These are phyloP conservation scores for Drosophila meridionalis DNA, from an alignment of 2,888 invertebrate genomes.

Conservation along the genomic window DNA sequence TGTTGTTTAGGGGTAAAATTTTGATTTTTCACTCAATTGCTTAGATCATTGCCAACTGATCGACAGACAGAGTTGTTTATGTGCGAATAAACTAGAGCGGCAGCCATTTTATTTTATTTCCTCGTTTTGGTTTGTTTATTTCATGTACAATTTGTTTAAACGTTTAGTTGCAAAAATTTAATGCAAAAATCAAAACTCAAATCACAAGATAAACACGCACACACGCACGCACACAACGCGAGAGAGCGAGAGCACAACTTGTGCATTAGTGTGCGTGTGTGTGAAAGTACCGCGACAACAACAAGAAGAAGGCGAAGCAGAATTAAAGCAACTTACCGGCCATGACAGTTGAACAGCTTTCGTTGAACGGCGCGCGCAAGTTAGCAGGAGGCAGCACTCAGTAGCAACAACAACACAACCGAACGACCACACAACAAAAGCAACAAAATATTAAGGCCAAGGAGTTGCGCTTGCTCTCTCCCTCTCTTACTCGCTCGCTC, in stretches of 20 bases:
- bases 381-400: slow-evolving; percentile 54
- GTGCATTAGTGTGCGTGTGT: not conserved
- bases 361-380: slow-evolving; percentile 70
- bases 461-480: slow-evolving; percentile 59
- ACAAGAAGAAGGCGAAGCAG: slow-evolving; percentile 31
- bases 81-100: slow-evolving; percentile 25
- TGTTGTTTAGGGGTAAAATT: slow-evolving; percentile 1
- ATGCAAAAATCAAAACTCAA: slow-evolving; percentile 24
- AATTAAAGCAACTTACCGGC: slow-evolving; percentile 88
- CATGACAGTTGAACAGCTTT: slow-evolving; percentile 88
- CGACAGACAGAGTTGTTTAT: slow-evolving; percentile 17
- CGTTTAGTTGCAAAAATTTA: slow-evolving; percentile 26
- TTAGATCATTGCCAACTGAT: slow-evolving; percentile 62
- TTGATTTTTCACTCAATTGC: slow-evolving; percentile 36
- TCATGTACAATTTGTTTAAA: slow-evolving; percentile 53
- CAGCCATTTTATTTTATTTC: slow-evolving; percentile 6
- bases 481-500: not conserved
- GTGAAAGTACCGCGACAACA: slow-evolving; percentile 25
- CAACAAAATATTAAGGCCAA: slow-evolving; percentile 61
- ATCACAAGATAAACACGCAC: slow-evolving; percentile 5
- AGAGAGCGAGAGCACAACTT: not conserved
- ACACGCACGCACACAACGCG: not conserved
- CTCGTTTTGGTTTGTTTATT: slow-evolving; percentile 54
- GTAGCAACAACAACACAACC: slow-evolving; percentile 46
- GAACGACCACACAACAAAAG: slow-evolving; percentile 36